Percentiles rank a stretch among this genome's conserved stretches.
phyloP scores from a whole-genome alignment of 1,140 invertebrate species.

The Eciton burchellii region DNA sequence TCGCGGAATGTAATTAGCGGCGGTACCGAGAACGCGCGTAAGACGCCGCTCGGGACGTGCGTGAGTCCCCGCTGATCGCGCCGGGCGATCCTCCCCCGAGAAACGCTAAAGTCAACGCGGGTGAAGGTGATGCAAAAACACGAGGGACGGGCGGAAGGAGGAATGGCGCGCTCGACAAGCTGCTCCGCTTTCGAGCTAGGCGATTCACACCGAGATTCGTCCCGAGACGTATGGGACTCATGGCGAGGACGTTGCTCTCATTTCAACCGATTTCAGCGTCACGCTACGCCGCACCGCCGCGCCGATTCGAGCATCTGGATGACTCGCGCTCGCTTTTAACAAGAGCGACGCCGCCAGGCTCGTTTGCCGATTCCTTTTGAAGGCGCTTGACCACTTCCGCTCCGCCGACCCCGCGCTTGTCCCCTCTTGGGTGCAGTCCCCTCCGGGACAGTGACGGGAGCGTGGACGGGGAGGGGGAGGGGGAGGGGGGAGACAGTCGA shows the following conservation, averaged over 20 bases:
- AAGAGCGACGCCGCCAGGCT: conserved; percentile 21
- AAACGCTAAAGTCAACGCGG: background rate
- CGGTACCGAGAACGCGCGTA: conserved; percentile 2
- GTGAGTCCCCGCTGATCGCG: background rate
- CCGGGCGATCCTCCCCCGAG: background rate
- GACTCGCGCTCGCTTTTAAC: conserved; percentile 26
- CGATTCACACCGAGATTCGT: conserved; percentile 5
- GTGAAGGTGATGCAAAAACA: background rate
- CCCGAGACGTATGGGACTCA: conserved; percentile 4
- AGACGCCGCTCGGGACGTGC: background rate
- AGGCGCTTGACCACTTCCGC: conserved; percentile 63
- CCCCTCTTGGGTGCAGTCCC: too few species aligned
- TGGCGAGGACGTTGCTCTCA: background rate
- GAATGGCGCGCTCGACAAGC: too few species aligned
- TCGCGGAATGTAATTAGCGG: conserved; percentile 8
- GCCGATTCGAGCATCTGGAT: conserved; percentile 27
- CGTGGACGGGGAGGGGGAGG: background rate
- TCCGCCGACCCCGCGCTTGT: conserved; percentile 23
- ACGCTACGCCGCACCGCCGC: conserved; percentile 6
- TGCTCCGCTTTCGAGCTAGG: too few species aligned
- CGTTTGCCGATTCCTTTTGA: conserved; percentile 59
- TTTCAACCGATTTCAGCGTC: conserved; percentile 27
- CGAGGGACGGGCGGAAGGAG: background rate
- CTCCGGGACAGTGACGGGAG: conserved; percentile 45
- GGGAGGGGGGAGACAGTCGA: background rate